Evolutionary conservation across 2,888 invertebrate species (phyloP).

Genomic region (Rutpela maculata): DNA sequence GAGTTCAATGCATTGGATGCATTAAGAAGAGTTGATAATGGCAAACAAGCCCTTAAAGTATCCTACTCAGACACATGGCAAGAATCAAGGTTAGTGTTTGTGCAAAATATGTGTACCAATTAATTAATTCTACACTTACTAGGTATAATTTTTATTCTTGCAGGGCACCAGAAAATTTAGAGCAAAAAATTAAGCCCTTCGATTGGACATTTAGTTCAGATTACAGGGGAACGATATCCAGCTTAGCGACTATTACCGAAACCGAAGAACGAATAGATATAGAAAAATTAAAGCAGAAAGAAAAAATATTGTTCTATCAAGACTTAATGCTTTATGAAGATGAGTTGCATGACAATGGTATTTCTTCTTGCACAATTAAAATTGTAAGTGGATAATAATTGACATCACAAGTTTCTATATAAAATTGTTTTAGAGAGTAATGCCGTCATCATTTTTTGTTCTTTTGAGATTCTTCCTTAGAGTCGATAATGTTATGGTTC

Average conservation of each 20-base stretch:
- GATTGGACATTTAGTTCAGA: slow-evolving; percentile 98
- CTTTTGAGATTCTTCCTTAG: slow-evolving; percentile 93
- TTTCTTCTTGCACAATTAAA: slow-evolving; percentile 92
- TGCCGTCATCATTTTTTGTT: slow-evolving; percentile 95
- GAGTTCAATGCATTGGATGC: slow-evolving; percentile 95
- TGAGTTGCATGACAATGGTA: slow-evolving; percentile 98
- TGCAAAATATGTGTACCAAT: neutral
- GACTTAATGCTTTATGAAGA: slow-evolving; percentile 97
- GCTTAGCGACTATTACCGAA: slow-evolving; percentile 77
- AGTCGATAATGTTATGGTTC: slow-evolving; percentile 93
- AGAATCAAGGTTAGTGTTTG: slow-evolving; percentile 83
- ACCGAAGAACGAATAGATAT: slow-evolving; percentile 89
- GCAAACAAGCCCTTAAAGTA: slow-evolving; percentile 86
- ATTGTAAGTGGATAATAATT: slow-evolving; percentile 82
- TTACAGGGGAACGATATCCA: slow-evolving; percentile 88
- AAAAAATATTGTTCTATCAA: slow-evolving; percentile 95
- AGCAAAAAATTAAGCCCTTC: slow-evolving; percentile 89
- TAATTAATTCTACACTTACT: too few species aligned
- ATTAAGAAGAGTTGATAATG: slow-evolving; percentile 85
- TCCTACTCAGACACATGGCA: slow-evolving; percentile 95
- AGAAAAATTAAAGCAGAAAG: slow-evolving; percentile 90
- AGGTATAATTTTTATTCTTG: slow-evolving; percentile 53
- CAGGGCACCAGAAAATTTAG: slow-evolving; percentile 82
- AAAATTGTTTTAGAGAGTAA: slow-evolving; percentile 86
- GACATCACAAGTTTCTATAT: neutral